These are phyloP conservation scores for Cosmia pyralina DNA, from an alignment of 2,888 invertebrate species.

Conservation along the genomic window DNA sequence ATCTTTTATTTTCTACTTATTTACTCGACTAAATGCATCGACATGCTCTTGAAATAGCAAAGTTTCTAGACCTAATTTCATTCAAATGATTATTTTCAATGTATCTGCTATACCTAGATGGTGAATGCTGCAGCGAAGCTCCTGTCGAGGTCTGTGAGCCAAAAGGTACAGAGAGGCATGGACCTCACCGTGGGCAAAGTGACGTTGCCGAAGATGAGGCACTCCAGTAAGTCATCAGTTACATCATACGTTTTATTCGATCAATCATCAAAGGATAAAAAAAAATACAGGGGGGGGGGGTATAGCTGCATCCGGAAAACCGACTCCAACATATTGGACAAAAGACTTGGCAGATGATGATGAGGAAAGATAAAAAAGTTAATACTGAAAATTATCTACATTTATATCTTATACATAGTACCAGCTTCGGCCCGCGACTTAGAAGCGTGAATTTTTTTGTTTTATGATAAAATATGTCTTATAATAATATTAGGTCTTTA, in stretches of 20 bases:
- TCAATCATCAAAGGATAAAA: too few species aligned
- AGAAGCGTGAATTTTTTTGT: too few species aligned
- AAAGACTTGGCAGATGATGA: too few species aligned
- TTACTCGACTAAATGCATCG: neutral
- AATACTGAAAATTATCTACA: too few species aligned
- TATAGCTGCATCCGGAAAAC: neutral
- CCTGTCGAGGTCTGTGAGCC: conserved; percentile 77
- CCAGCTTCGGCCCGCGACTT: too few species aligned
- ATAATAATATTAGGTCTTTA: too few species aligned
- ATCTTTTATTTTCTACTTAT: neutral
- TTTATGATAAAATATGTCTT: too few species aligned
- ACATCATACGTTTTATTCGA: too few species aligned
- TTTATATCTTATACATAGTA: too few species aligned
- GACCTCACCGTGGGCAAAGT: conserved; percentile 79
- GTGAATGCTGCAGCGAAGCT: conserved; percentile 80
- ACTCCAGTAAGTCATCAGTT: conserved; percentile 75
- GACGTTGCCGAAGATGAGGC: conserved; percentile 80
- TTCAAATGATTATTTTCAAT: neutral
- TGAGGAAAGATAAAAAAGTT: too few species aligned
- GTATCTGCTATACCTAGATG: conserved; percentile 72
- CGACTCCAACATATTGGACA: too few species aligned
- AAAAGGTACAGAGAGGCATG: conserved; percentile 80
- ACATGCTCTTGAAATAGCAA: neutral
- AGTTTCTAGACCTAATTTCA: neutral
- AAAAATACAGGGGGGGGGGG: too few species aligned